A percentile compares a stretch with the other conserved stretches of the same genome.
Evolutionary conservation across 2,797 vertebrate genomes (phyloP).

Genomic region (Danio jaintianensis): DNA sequence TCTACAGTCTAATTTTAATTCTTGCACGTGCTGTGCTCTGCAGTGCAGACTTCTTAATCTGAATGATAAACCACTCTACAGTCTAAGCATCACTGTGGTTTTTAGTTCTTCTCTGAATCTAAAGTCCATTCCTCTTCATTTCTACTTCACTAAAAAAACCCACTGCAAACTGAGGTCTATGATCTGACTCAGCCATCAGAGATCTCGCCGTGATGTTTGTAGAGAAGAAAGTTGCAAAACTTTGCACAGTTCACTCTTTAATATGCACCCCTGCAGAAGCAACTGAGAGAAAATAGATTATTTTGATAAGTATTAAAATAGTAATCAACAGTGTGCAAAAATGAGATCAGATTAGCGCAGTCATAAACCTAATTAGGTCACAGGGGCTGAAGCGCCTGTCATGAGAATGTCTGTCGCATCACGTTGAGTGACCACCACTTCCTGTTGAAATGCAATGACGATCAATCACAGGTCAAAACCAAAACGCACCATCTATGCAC

Average conservation of each 20-base stretch:
- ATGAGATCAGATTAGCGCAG: too few relatives aligned
- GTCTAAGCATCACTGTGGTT: slow-evolving; percentile 9
- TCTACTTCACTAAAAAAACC: background rate
- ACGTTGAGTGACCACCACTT: slow-evolving; percentile 24
- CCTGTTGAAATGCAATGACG: background rate
- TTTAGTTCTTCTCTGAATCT: background rate
- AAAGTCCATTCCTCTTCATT: slow-evolving; percentile 13
- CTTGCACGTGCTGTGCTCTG: background rate
- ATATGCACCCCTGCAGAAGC: too few relatives aligned
- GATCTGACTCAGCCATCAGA: slow-evolving; percentile 10
- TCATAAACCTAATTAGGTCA: background rate
- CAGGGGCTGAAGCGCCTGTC: background rate
- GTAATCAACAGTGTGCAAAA: background rate
- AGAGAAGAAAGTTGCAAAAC: background rate
- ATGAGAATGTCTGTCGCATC: background rate
- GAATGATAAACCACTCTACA: background rate
- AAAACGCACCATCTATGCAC: background rate
- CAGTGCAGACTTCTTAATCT: background rate
- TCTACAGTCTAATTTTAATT: background rate
- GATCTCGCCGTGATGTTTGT: background rate
- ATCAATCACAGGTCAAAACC: background rate
- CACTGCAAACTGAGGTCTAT: background rate
- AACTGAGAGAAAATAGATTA: background rate
- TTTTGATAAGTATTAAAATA: background rate
- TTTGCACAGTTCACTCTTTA: background rate